Evolutionary conservation across 2,113 vertebrate species (phyloP).

Genomic region (Thalassarche chlororhynchos): DNA sequence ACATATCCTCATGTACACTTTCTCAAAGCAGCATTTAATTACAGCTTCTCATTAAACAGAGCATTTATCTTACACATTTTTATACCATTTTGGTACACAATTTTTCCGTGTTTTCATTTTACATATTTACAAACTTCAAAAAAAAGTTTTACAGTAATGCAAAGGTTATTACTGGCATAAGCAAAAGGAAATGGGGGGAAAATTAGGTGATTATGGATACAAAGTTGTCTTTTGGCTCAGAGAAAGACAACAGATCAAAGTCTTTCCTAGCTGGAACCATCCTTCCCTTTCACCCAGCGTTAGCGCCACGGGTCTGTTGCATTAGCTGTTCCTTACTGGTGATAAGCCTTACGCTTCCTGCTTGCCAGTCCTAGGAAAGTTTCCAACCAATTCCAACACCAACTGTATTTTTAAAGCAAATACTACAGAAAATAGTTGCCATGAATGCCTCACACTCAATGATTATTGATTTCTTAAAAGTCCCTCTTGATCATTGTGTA

Average conservation of each 20-base stretch:
- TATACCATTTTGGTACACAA: constrained; percentile 41
- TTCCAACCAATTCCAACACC: neutral
- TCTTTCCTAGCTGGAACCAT: neutral
- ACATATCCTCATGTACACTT: constrained; percentile 26
- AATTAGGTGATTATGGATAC: neutral
- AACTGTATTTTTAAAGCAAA: neutral
- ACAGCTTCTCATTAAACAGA: constrained; percentile 45
- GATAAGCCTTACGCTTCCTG: neutral
- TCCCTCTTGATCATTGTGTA: neutral
- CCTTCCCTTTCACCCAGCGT: neutral
- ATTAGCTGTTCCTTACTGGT: neutral
- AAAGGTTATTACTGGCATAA: constrained; percentile 27
- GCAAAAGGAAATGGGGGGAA: neutral
- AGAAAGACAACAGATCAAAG: neutral
- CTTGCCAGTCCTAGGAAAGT: neutral
- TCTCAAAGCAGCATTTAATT: constrained; percentile 30
- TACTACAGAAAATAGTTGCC: neutral
- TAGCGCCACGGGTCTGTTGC: neutral
- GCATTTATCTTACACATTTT: constrained; percentile 49
- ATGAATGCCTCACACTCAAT: neutral
- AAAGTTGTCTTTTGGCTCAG: constrained; percentile 10
- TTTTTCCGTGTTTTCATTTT: constrained; percentile 48
- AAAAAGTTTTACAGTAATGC: constrained; percentile 68
- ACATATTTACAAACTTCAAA: constrained; percentile 72
- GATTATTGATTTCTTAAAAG: neutral